These are phyloP conservation scores for Anolis sagrei DNA, from an alignment of 2,113 vertebrate genomes.

Conservation along the genomic window DNA sequence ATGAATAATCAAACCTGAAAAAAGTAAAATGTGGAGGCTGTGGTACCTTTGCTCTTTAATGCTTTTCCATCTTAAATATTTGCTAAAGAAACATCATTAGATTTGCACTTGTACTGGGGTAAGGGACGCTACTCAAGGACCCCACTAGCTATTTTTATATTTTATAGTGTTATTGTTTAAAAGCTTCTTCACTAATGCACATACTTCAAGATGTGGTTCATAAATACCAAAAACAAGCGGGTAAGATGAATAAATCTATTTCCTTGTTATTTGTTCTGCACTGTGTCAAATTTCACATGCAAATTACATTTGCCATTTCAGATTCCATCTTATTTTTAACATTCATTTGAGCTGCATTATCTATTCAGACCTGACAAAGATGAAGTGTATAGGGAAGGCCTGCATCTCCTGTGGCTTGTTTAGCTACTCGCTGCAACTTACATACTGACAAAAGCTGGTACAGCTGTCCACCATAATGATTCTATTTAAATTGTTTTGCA, in stretches of 20 bases:
- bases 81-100: neutral
- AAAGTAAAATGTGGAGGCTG: no score
- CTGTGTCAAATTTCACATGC: neutral
- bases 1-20: no score
- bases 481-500: conserved; percentile 34
- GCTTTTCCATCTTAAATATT: neutral
- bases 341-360: neutral
- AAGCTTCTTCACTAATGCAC: neutral
- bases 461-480: conserved; percentile 10
- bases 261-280: neutral
- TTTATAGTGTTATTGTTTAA: conserved; percentile 2
- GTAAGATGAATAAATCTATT: neutral
- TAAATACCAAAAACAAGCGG: neutral
- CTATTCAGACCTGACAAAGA: neutral
- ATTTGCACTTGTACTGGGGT: neutral
- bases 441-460: conserved; percentile 20
- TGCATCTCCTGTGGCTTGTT: neutral
- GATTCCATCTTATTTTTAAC: conserved; percentile 2
- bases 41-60: neutral
- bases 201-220: neutral
- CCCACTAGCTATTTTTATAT: neutral
- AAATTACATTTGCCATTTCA: neutral
- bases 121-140: neutral
- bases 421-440: neutral
- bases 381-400: neutral